phyloP scores from a whole-genome alignment of 2,797 vertebrate species.

The Lycodopsis pacificus region DNA sequence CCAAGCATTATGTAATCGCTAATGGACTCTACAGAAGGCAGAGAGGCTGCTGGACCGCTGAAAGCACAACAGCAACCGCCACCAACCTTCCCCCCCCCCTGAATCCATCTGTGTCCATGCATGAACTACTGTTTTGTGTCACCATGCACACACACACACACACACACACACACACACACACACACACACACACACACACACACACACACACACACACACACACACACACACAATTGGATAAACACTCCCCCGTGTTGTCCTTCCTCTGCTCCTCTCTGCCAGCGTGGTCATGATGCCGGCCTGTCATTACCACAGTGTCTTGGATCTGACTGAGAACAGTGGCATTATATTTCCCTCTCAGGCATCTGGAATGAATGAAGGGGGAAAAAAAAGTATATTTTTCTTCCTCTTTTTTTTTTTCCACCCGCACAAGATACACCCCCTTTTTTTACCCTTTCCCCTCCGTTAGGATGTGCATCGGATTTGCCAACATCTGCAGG shows the following conservation, averaged over 20 bases:
- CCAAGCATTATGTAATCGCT: slow-evolving; percentile 79
- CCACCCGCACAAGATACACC: slow-evolving; percentile 18
- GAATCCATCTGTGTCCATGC: slow-evolving; percentile 62
- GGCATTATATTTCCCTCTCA: slow-evolving; percentile 58
- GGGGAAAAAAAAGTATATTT: slow-evolving; percentile 25
- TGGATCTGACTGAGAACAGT: slow-evolving; percentile 56
- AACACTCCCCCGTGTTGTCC: background rate
- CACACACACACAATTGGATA: slow-evolving; percentile 21
- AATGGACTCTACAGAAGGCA: slow-evolving; percentile 78
- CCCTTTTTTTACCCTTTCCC: background rate
- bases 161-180: too few species aligned
- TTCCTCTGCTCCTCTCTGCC: slow-evolving; percentile 14
- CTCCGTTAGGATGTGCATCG: slow-evolving; percentile 37
- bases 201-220: too few species aligned
- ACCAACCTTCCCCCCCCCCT: background rate
- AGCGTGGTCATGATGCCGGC: slow-evolving; percentile 36
- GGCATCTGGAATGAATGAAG: slow-evolving; percentile 68
- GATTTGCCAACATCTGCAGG: slow-evolving; percentile 73
- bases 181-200: too few species aligned
- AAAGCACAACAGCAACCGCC: slow-evolving; percentile 53
- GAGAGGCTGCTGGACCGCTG: slow-evolving; percentile 59
- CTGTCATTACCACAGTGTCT: slow-evolving; percentile 50
- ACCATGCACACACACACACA: slow-evolving; percentile 51
- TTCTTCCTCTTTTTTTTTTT: background rate
- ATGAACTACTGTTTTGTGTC: slow-evolving; percentile 76